These are phyloP conservation scores for Ganaspis sp. DNA, from an alignment of 1,140 invertebrate species.

Conservation along the genomic window DNA sequence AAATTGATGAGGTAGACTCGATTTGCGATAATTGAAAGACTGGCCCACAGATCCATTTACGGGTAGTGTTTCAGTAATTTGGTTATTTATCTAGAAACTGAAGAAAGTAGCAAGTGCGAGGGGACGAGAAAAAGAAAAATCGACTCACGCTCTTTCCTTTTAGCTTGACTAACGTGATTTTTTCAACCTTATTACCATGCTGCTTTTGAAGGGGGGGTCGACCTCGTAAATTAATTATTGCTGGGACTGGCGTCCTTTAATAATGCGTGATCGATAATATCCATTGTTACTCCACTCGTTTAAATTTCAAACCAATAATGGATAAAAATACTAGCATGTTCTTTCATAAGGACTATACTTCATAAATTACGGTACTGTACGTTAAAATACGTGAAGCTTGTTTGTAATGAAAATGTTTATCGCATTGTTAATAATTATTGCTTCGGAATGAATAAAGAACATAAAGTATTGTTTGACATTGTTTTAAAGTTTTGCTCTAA, in stretches of 20 bases:
- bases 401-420: no score
- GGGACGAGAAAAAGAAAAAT: constrained; percentile 39
- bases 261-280: constrained; percentile 11
- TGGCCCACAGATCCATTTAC: constrained; percentile 48
- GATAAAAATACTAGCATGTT: background rate
- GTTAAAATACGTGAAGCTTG: no score
- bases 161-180: constrained; percentile 61
- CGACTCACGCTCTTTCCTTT: constrained; percentile 52
- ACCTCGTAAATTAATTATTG: constrained; percentile 7
- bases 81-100: constrained; percentile 59
- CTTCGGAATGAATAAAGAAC: no score
- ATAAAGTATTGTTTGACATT: no score
- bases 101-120: constrained; percentile 51
- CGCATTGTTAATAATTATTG: no score
- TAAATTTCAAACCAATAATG: background rate
- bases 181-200: constrained; percentile 61
- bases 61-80: constrained; percentile 48
- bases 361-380: no score
- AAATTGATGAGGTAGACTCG: constrained; percentile 25
- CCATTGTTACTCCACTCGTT: background rate
- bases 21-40: constrained; percentile 17
- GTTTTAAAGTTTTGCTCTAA: no score
- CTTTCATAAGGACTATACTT: background rate
- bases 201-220: constrained; percentile 41
- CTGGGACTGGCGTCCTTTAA: background rate